phyloP scores from a whole-genome alignment of 2,888 invertebrate species.

The Papilio protenor region DNA sequence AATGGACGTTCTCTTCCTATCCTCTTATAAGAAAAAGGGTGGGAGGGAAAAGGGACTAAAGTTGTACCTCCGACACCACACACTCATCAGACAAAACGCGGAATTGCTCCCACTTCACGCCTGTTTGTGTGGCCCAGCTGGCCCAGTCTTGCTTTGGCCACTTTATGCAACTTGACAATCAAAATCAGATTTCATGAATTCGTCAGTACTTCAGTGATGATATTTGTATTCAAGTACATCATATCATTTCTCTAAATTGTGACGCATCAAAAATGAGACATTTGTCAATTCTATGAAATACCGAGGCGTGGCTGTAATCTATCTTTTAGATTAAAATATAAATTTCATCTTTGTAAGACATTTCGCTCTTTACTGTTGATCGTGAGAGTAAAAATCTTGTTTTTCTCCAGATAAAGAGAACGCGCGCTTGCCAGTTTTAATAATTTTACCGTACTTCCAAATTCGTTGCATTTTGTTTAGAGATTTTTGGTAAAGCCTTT shows the following conservation, averaged over 20 bases:
- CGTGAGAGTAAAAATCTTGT: not conserved
- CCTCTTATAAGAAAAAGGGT: too few species aligned
- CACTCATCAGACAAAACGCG: too few species aligned
- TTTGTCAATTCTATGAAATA: constrained; percentile 7
- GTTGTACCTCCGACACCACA: too few species aligned
- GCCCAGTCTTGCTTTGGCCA: too few species aligned
- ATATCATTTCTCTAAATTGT: not conserved
- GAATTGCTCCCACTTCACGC: too few species aligned
- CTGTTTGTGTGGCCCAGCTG: too few species aligned
- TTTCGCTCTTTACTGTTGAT: not conserved
- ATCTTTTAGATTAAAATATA: not conserved
- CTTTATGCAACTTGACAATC: not conserved
- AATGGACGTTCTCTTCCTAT: too few species aligned
- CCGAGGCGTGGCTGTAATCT: not conserved
- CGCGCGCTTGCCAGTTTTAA: not conserved
- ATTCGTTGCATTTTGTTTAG: not conserved
- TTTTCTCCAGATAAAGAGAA: not conserved
- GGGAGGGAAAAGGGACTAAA: too few species aligned
- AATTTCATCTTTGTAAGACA: not conserved
- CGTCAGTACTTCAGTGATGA: not conserved
- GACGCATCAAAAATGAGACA: not conserved
- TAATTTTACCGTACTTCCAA: not conserved
- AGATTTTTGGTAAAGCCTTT: not conserved
- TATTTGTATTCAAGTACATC: not conserved
- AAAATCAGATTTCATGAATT: not conserved